These are phyloP conservation scores for Cirrhinus mrigala DNA, from an alignment of 2,797 vertebrate species.

Conservation along the genomic window DNA sequence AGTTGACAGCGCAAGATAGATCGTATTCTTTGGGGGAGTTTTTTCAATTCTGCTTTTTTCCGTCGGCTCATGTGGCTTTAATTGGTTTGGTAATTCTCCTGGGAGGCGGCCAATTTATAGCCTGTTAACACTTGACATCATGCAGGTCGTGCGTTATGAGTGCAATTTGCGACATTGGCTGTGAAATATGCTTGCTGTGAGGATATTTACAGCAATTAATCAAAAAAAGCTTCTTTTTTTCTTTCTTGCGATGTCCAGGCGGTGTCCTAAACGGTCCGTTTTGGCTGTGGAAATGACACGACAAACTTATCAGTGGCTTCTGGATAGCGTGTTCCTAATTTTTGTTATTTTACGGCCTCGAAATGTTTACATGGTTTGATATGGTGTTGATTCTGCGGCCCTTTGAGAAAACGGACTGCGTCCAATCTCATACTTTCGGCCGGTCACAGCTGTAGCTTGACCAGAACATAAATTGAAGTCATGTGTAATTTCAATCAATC, in stretches of 20 bases:
- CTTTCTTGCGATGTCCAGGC: conserved; percentile 1
- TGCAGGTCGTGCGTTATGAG: conserved; percentile 46
- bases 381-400: conserved; percentile 25
- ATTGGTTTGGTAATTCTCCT: conserved; percentile 58
- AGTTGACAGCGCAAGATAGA: conserved; percentile 49
- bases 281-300: neutral
- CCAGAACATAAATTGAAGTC: conserved; percentile 29
- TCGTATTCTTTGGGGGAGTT: conserved; percentile 20
- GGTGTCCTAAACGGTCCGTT: neutral
- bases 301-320: conserved; percentile 33
- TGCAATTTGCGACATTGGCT: conserved; percentile 47
- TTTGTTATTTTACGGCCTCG: conserved; percentile 9
- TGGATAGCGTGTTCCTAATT: conserved; percentile 30
- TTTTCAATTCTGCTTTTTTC: conserved; percentile 28
- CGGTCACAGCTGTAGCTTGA: conserved; percentile 23
- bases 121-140: conserved; percentile 64
- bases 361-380: conserved; percentile 28
- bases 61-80: conserved; percentile 62
- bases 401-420: conserved; percentile 16
- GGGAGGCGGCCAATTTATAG: conserved; percentile 63
- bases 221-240: neutral
- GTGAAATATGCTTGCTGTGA: conserved; percentile 57
- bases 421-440: conserved; percentile 19
- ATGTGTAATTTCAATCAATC: conserved; percentile 19
- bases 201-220: conserved; percentile 37